Conservation (phyloP, 1,140 invertebrate species). For the Augochlora pura region DNA sequence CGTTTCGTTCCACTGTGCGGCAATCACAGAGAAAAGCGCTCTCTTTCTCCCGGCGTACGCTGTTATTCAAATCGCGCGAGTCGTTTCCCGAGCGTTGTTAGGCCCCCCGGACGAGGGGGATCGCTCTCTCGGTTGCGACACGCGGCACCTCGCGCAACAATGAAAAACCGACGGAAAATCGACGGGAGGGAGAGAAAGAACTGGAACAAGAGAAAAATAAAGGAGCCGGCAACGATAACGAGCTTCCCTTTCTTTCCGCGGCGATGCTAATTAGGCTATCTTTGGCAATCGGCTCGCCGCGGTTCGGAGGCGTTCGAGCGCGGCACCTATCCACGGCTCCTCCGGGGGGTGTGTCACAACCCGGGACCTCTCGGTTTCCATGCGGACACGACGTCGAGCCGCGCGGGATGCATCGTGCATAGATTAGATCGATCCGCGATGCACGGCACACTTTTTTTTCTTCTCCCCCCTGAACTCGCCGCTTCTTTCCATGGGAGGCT, state of each 20-base stretch:
- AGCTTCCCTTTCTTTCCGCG: slow-evolving; percentile 12
- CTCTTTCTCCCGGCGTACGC: too few relatives aligned
- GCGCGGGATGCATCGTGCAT: background rate
- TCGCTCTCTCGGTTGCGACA: slow-evolving; percentile 14
- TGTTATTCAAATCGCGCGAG: background rate
- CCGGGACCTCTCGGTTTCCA: background rate
- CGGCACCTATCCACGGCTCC: slow-evolving; percentile 1
- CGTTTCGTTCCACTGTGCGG: too few relatives aligned
- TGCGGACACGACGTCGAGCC: background rate
- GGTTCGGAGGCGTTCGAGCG: slow-evolving; percentile 13
- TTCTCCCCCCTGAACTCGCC: background rate
- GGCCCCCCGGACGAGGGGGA: slow-evolving; percentile 5
- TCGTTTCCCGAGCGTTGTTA: too few relatives aligned
- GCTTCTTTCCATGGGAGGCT: background rate
- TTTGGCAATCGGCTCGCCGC: slow-evolving; percentile 31
- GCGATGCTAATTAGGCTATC: slow-evolving; percentile 30
- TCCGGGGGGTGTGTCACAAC: slow-evolving; percentile 12
- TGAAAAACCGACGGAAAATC: slow-evolving; percentile 24
- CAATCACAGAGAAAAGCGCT: background rate
- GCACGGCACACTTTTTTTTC: background rate
- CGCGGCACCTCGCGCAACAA: background rate
- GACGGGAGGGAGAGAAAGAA: background rate
- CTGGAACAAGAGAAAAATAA: slow-evolving; percentile 41
- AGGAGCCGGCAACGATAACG: slow-evolving; percentile 42
- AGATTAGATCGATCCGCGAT: background rate